Percentiles rank a stretch among this genome's conserved stretches.
phyloP scores from a whole-genome alignment of 2,113 vertebrate genomes.

The Oncorhynchus keta region DNA sequence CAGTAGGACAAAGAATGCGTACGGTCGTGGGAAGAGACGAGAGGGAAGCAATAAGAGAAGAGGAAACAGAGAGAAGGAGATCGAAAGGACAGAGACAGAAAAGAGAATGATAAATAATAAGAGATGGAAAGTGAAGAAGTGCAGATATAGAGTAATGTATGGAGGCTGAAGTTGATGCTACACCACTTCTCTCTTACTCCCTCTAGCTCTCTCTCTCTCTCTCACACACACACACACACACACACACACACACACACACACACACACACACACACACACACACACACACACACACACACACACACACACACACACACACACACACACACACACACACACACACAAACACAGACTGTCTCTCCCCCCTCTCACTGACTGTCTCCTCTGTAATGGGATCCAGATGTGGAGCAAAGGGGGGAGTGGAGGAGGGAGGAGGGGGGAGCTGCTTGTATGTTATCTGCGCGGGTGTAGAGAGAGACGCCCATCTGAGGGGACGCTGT shows the following conservation, averaged over 20 bases:
- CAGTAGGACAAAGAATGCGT: conserved; percentile 40
- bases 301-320: conserved; percentile 35
- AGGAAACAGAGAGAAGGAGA: conserved; percentile 10
- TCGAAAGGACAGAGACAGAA: neutral
- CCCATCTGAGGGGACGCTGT: conserved; percentile 73
- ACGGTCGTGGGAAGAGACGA: conserved; percentile 22
- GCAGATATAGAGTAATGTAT: conserved; percentile 3
- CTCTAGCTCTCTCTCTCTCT: conserved; percentile 11
- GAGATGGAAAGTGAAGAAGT: conserved; percentile 23
- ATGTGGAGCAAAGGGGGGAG: conserved; percentile 72
- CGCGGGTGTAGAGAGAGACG: conserved; percentile 65
- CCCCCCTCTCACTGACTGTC: conserved; percentile 72
- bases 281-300: conserved; percentile 40
- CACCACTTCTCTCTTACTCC: neutral
- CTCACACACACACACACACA: conserved; percentile 15
- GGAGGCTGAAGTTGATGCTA: neutral
- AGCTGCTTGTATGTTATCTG: conserved; percentile 70
- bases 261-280: conserved; percentile 1
- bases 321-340: conserved; percentile 18
- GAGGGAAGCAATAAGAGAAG: conserved; percentile 3
- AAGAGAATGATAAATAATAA: conserved; percentile 3
- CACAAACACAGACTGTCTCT: conserved; percentile 58
- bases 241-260: conserved; percentile 33
- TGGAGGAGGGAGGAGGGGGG: conserved; percentile 65
- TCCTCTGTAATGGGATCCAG: conserved; percentile 79